These are phyloP conservation scores for Alectura lathami DNA, from an alignment of 2,113 vertebrate species.

Conservation along the genomic window DNA sequence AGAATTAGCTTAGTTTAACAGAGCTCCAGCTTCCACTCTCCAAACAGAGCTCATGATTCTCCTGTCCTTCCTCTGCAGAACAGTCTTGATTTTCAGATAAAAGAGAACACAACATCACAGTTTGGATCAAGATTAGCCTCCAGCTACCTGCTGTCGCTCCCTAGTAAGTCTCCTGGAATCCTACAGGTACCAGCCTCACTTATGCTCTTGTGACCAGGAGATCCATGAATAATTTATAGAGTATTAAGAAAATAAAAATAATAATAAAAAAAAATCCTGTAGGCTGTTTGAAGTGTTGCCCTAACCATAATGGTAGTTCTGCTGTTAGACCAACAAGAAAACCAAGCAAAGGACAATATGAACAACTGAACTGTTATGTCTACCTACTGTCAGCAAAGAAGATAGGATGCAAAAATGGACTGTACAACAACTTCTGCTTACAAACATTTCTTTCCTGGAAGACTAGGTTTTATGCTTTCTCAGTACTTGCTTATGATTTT, in stretches of 20 bases:
- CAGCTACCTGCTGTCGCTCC: background rate
- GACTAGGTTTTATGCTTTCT: background rate
- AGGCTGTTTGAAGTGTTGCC: background rate
- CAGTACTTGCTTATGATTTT: background rate
- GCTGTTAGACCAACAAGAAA: background rate
- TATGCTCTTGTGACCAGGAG: background rate
- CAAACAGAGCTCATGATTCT: background rate
- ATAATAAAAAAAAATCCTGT: background rate
- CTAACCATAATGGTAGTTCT: background rate
- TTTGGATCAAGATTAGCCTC: background rate
- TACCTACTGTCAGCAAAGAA: background rate
- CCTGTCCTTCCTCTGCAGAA: background rate
- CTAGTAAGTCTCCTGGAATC: background rate
- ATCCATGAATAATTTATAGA: background rate
- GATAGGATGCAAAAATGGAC: background rate
- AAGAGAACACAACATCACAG: background rate
- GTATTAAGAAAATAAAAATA: background rate
- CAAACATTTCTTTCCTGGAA: background rate
- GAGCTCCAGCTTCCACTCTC: background rate
- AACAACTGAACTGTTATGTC: background rate
- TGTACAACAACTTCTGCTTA: background rate
- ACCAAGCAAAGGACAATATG: background rate
- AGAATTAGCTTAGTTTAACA: background rate
- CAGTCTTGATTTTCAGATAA: background rate
- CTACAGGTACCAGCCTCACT: background rate